Evolutionary conservation across 2,888 invertebrate genomes (phyloP).

Genomic region (Hydriomena furcata): DNA sequence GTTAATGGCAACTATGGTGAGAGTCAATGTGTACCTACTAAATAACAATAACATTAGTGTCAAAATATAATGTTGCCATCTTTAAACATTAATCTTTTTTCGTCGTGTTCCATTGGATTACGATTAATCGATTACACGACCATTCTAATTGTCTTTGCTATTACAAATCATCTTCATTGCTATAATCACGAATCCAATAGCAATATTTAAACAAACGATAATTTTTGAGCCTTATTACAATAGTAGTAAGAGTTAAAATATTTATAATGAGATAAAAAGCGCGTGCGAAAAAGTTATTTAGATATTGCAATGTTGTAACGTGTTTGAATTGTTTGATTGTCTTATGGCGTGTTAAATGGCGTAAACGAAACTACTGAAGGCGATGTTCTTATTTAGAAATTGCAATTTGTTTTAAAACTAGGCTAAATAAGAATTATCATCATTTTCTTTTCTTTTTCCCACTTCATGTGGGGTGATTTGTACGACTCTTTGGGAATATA

Average conservation of each 20-base stretch:
- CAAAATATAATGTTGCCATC: neutral
- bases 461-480: too few relatives aligned
- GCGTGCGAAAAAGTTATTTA: constrained; percentile 68
- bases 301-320: constrained; percentile 62
- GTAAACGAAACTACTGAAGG: constrained; percentile 36
- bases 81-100: constrained; percentile 1
- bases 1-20: too few relatives aligned
- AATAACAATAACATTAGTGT: constrained; percentile 1
- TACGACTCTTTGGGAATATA: too few relatives aligned
- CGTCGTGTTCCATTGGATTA: constrained; percentile 13
- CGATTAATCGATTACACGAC: constrained; percentile 21
- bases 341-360: constrained; percentile 37
- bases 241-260: constrained; percentile 20
- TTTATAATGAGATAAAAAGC: constrained; percentile 38
- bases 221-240: constrained; percentile 13
- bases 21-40: too few relatives aligned
- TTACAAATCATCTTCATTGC: constrained; percentile 27
- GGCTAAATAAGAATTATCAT: too few relatives aligned
- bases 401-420: too few relatives aligned
- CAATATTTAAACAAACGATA: neutral
- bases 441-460: too few relatives aligned
- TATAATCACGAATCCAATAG: constrained; percentile 20
- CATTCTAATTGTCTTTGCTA: constrained; percentile 27
- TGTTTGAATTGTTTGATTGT: constrained; percentile 58
- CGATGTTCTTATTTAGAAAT: constrained; percentile 61